Percentiles rank a stretch among this genome's conserved stretches.
Evolutionary conservation across 2,888 invertebrate species (phyloP).

Genomic region (Azorinus chamasolen): DNA sequence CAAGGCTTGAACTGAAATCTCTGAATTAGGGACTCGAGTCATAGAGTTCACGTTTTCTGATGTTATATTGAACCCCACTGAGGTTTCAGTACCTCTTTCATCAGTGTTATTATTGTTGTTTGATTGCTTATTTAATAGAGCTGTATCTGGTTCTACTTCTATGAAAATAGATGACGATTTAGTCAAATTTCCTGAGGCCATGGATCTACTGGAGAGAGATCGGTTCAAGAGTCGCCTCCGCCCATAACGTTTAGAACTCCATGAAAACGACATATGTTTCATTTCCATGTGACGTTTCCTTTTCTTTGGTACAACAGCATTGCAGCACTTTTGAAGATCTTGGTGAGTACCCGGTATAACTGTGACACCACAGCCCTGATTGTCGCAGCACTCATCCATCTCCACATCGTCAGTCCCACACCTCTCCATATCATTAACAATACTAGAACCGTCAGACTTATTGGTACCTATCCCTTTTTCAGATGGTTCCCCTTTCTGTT

Average conservation of each 20-base stretch:
- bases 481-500: background rate
- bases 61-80: background rate
- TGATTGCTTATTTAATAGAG: constrained; percentile 2
- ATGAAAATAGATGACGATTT: constrained; percentile 69
- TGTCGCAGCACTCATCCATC: constrained; percentile 68
- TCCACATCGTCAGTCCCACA: background rate
- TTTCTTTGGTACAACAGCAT: constrained; percentile 83
- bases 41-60: background rate
- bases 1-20: background rate
- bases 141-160: constrained; percentile 69
- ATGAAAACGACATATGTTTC: constrained; percentile 67
- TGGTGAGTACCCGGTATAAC: constrained; percentile 78
- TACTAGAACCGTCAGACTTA: background rate
- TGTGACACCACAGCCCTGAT: constrained; percentile 77
- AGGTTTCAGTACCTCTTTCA: background rate
- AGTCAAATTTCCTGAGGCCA: background rate
- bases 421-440: background rate
- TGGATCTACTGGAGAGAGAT: constrained; percentile 24
- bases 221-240: constrained; percentile 48
- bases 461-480: background rate
- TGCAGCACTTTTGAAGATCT: constrained; percentile 81
- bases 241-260: constrained; percentile 60
- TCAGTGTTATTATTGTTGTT: background rate
- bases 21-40: background rate
- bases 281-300: constrained; percentile 82